phyloP scores from a whole-genome alignment of 2,113 vertebrate genomes.

The Erythrocercus mccallii region DNA sequence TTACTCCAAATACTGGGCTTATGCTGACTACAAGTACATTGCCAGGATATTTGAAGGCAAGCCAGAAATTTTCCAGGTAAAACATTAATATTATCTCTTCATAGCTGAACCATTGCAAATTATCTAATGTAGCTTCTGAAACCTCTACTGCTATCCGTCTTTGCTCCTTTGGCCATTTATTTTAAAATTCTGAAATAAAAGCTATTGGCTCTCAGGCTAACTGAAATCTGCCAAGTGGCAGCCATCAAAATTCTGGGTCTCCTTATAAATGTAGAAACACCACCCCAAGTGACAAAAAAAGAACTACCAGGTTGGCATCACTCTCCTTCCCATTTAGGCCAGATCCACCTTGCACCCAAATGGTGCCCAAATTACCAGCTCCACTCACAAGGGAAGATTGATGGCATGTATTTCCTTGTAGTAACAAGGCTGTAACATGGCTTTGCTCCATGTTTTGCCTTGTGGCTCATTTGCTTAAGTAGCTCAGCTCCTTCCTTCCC shows the following conservation, averaged over 20 bases:
- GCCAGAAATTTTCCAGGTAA: constrained; percentile 87
- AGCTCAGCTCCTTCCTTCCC: not conserved
- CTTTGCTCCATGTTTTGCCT: not conserved
- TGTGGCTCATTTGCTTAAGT: not conserved
- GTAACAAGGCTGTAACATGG: not conserved
- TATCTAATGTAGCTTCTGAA: not conserved
- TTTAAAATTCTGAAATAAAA: not conserved
- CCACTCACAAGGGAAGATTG: not conserved
- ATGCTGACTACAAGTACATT: constrained; percentile 97
- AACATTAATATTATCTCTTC: not conserved
- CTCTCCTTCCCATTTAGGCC: not conserved
- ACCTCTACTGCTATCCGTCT: not conserved
- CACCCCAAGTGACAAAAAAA: not conserved
- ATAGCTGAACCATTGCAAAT: not conserved
- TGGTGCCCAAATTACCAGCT: not conserved
- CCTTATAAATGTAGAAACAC: not conserved
- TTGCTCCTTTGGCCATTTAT: not conserved
- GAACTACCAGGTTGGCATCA: not conserved
- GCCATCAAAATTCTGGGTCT: not conserved
- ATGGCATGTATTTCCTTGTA: not conserved
- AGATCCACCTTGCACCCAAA: not conserved
- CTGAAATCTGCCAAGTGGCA: not conserved
- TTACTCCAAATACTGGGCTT: constrained; percentile 86
- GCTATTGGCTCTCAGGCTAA: not conserved
- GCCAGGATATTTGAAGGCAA: constrained; percentile 83